Conservation (phyloP, 1,140 invertebrate species). For the Ganaspis sp. region DNA sequence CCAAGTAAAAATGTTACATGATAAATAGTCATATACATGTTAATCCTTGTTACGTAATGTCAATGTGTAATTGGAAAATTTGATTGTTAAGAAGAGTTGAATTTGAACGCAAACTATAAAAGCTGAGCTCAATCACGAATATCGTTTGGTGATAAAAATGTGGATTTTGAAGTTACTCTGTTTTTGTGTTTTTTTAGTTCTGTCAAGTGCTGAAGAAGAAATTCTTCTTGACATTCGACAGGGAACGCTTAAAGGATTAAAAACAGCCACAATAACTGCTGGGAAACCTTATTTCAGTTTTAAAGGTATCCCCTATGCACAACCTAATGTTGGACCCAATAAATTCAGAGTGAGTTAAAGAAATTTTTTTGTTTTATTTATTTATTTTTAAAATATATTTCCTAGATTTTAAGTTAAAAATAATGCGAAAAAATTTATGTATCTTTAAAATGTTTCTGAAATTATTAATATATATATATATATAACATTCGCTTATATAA, state of each 20-base stretch:
- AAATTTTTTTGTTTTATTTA: too few species aligned
- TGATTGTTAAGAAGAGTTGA: constrained; percentile 30
- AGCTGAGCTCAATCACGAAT: constrained; percentile 24
- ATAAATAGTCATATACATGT: background rate
- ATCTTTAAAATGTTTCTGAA: too few species aligned
- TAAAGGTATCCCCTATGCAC: constrained; percentile 81
- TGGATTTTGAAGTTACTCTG: constrained; percentile 52
- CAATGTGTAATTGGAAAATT: constrained; percentile 40
- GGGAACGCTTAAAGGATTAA: constrained; percentile 64
- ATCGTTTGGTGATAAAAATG: constrained; percentile 52
- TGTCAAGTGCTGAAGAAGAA: constrained; percentile 54
- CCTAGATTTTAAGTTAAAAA: too few species aligned
- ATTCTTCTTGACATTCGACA: constrained; percentile 63
- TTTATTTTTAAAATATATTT: background rate
- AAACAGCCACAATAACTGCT: constrained; percentile 55
- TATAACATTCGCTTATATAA: too few species aligned
- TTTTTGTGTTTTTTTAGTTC: constrained; percentile 45
- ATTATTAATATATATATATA: too few species aligned
- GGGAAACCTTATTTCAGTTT: constrained; percentile 75
- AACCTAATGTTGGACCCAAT: constrained; percentile 80
- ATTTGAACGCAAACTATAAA: constrained; percentile 51
- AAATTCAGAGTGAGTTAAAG: constrained; percentile 79
- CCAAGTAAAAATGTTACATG: background rate
- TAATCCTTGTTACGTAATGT: constrained; percentile 49
- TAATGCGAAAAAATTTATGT: too few species aligned